These are phyloP conservation scores for Crocidura indochinensis DNA, from an alignment of 2,797 vertebrate genomes.

Conservation along the genomic window DNA sequence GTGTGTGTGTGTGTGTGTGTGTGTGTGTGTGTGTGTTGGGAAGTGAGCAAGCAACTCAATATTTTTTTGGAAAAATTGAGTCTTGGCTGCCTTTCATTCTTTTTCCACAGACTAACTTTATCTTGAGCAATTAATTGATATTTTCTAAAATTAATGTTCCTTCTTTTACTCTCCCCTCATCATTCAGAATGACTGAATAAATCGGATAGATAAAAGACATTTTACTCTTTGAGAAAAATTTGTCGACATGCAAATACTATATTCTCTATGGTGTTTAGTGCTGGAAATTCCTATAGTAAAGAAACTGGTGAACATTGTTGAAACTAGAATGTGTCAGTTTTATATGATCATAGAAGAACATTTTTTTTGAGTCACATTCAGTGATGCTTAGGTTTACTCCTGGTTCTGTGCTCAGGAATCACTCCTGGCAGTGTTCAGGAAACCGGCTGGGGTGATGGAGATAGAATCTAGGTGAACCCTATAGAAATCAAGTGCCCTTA, in stretches of 20 bases:
- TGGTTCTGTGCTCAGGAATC: background rate
- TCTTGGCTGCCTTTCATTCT: background rate
- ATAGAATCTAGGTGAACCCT: slow-evolving; percentile 19
- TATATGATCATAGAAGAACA: background rate
- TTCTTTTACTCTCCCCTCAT: background rate
- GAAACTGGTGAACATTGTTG: background rate
- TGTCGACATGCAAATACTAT: background rate
- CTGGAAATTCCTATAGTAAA: no score
- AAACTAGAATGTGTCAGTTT: background rate
- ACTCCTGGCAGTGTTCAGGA: background rate
- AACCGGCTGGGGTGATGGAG: background rate
- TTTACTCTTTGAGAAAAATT: background rate
- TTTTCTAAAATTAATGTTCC: background rate
- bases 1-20: background rate
- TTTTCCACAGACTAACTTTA: background rate
- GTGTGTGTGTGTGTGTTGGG: background rate
- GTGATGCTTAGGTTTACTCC: background rate
- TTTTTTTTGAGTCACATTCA: background rate
- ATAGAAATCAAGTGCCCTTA: background rate
- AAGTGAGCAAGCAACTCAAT: no score
- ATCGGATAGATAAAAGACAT: background rate
- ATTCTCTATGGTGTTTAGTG: no score
- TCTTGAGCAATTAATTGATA: background rate
- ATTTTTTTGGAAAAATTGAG: background rate
- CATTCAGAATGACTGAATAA: background rate